Percentiles rank a stretch among this genome's conserved stretches.
phyloP scores from a whole-genome alignment of 2,888 invertebrate genomes.

The Odontocerum albicorne region DNA sequence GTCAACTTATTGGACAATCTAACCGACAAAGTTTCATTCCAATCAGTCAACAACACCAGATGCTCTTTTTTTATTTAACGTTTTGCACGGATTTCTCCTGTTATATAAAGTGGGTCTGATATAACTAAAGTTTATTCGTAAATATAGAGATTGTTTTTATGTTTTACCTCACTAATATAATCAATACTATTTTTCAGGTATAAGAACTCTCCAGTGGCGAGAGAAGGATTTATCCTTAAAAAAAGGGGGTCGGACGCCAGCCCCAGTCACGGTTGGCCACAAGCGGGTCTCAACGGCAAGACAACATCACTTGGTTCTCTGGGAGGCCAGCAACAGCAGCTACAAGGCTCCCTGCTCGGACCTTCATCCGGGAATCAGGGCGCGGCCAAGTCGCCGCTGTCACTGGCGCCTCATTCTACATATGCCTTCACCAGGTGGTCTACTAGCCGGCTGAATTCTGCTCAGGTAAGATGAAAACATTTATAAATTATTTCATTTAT shows the following conservation, averaged over 20 bases:
- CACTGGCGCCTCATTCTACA: slow-evolving; percentile 29
- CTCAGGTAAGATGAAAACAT: too few species aligned
- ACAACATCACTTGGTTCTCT: slow-evolving; percentile 84
- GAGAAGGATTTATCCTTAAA: slow-evolving; percentile 79
- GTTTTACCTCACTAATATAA: too few species aligned
- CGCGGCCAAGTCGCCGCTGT: slow-evolving; percentile 45
- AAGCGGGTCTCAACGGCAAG: slow-evolving; percentile 74
- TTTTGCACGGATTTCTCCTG: too few species aligned
- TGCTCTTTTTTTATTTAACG: too few species aligned
- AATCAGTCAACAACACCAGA: too few species aligned
- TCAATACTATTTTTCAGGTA: slow-evolving; percentile 45
- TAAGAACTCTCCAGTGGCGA: slow-evolving; percentile 70
- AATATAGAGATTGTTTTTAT: background rate
- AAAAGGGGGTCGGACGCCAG: slow-evolving; percentile 72
- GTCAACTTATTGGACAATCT: too few species aligned
- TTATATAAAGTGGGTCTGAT: too few species aligned
- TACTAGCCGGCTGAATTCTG: slow-evolving; percentile 73
- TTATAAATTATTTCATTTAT: too few species aligned
- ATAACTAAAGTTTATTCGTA: too few species aligned
- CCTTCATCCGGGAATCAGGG: slow-evolving; percentile 52
- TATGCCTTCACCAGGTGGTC: slow-evolving; percentile 67
- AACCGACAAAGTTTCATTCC: too few species aligned
- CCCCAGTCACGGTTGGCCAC: slow-evolving; percentile 57
- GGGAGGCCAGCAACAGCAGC: slow-evolving; percentile 47
- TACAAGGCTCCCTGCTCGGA: slow-evolving; percentile 47